phyloP scores from a whole-genome alignment of 2,113 vertebrate genomes.

The Chloebia gouldiae region DNA sequence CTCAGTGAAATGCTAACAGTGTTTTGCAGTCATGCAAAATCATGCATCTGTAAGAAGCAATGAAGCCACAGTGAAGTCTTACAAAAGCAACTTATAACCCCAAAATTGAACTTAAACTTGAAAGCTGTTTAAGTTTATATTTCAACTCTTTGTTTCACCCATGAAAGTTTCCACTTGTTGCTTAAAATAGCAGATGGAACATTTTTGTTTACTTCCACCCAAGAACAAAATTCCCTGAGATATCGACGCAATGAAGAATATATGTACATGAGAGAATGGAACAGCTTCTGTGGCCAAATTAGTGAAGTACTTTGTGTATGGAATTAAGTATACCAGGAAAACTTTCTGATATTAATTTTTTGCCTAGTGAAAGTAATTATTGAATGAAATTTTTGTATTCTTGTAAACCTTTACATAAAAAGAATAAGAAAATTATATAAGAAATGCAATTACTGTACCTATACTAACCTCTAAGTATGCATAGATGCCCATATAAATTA shows the following conservation, averaged over 20 bases:
- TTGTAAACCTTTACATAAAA: neutral
- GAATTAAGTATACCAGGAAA: neutral
- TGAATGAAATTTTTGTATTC: neutral
- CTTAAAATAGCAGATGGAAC: slow-evolving; percentile 54
- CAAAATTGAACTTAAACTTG: slow-evolving; percentile 28
- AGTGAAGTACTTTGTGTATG: neutral
- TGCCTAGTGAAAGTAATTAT: neutral
- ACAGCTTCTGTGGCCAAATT: neutral
- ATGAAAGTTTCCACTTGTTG: slow-evolving; percentile 50
- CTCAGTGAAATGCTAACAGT: neutral
- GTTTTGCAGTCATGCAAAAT: neutral
- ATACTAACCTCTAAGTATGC: neutral
- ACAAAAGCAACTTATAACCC: slow-evolving; percentile 9
- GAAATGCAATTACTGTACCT: neutral
- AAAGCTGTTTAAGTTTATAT: slow-evolving; percentile 55
- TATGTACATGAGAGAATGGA: neutral
- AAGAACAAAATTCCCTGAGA: slow-evolving; percentile 50
- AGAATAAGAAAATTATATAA: neutral
- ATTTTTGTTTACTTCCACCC: slow-evolving; percentile 61
- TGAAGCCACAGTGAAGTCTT: neutral
- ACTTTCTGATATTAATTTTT: neutral
- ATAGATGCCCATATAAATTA: neutral
- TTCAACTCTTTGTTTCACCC: slow-evolving; percentile 44
- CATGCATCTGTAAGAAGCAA: neutral
- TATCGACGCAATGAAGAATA: slow-evolving; percentile 25